Conservation (phyloP, 64 coral and sea anemone genomes). For the Pachyseris speciosa region DNA sequence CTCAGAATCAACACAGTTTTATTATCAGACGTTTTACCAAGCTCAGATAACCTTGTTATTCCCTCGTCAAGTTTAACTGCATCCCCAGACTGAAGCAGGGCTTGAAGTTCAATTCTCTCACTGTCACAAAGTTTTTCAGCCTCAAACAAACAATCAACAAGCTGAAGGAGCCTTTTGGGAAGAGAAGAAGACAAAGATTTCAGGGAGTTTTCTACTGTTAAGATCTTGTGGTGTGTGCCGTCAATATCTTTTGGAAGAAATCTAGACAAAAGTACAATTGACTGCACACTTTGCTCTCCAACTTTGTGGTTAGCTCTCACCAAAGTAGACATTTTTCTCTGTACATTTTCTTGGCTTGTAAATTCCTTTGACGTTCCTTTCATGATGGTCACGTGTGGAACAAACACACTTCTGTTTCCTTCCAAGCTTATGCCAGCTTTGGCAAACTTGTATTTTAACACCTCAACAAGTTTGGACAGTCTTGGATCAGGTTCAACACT, state of each 20-base stretch:
- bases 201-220: constrained; percentile 69
- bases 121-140: constrained; percentile 22
- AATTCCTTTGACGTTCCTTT: constrained; percentile 37
- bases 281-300: constrained; percentile 65
- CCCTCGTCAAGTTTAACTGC: constrained; percentile 34
- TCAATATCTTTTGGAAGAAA: constrained; percentile 60
- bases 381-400: constrained; percentile 70
- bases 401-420: constrained; percentile 74
- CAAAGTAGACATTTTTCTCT: constrained; percentile 41
- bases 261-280: constrained; percentile 64
- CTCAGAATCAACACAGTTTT: constrained; percentile 70
- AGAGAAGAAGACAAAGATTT: constrained; percentile 64
- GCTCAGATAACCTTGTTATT: constrained; percentile 17
- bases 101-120: constrained; percentile 17
- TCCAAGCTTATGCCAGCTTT: constrained; percentile 73
- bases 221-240: constrained; percentile 59
- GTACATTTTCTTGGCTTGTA: background rate
- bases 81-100: constrained; percentile 26
- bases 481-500: constrained; percentile 37
- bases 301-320: constrained; percentile 37
- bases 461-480: constrained; percentile 56
- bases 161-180: constrained; percentile 36
- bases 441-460: constrained; percentile 67
- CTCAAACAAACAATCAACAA: constrained; percentile 46
- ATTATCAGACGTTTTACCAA: background rate